Conservation (phyloP, 2,888 invertebrate species). For the Diachrysia chrysitis region DNA sequence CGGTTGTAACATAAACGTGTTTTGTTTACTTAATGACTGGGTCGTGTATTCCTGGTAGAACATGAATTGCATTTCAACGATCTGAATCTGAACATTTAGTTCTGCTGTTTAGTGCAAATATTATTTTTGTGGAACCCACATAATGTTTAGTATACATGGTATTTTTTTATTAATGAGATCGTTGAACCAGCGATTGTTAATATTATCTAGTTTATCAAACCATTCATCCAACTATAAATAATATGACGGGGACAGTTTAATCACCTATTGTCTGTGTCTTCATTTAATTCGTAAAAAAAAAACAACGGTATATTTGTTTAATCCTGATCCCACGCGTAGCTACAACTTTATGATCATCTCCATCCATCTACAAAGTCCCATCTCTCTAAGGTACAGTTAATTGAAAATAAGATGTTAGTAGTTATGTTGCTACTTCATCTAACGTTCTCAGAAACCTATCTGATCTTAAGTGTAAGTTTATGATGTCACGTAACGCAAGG, state of each 20-base stretch:
- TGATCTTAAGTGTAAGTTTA: slow-evolving; percentile 63
- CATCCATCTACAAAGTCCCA: slow-evolving; percentile 18
- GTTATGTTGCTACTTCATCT: slow-evolving; percentile 24
- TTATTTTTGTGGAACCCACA: not conserved
- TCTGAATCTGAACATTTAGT: slow-evolving; percentile 22
- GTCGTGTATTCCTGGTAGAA: slow-evolving; percentile 40
- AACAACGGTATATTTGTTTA: not conserved
- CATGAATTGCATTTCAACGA: slow-evolving; percentile 42
- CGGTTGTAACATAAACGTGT: slow-evolving; percentile 52
- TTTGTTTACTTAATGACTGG: slow-evolving; percentile 52
- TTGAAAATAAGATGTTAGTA: slow-evolving; percentile 38
- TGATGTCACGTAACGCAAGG: slow-evolving; percentile 76
- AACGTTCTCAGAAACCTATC: slow-evolving; percentile 47
- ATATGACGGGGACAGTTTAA: not conserved
- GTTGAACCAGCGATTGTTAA: not conserved
- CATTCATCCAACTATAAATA: not conserved
- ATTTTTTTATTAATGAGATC: not conserved
- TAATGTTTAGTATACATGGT: no score
- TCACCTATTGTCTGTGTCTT: slow-evolving; percentile 6
- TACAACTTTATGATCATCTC: slow-evolving; percentile 12
- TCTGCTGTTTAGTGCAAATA: slow-evolving; percentile 5
- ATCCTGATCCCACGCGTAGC: not conserved
- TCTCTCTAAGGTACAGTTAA: slow-evolving; percentile 25
- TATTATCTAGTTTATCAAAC: slow-evolving; percentile 3
- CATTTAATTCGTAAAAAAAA: not conserved